Percentiles rank a stretch among this genome's conserved stretches.
These are phyloP conservation scores for Aurelia coerulea DNA, from an alignment of 30 jellyfish, hydroid and myxozoan genomes.

Conservation along the genomic window DNA sequence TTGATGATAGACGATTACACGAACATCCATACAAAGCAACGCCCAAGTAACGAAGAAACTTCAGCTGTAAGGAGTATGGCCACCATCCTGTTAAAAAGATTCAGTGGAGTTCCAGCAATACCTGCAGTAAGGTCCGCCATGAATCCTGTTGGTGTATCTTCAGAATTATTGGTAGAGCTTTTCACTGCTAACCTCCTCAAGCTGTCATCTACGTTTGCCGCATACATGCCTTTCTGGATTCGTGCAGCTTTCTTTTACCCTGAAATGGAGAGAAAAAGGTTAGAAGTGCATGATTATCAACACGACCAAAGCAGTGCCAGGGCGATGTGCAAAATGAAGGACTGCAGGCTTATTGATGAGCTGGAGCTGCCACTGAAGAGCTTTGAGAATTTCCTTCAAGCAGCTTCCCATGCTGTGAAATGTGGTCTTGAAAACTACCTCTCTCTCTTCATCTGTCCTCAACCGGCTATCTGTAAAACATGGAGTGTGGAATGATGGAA, in stretches of 20 bases:
- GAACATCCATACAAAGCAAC: conserved; percentile 6
- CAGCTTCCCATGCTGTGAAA: not conserved
- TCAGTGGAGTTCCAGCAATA: conserved; percentile 19
- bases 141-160: conserved; percentile 15
- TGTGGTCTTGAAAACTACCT: no score
- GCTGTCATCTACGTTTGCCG: not conserved
- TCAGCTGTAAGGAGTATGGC: conserved; percentile 28
- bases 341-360: no score
- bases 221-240: not conserved
- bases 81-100: conserved; percentile 21
- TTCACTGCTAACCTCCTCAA: not conserved
- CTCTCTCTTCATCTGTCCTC: no score
- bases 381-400: not conserved
- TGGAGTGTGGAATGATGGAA: no score
- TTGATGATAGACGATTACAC: no score
- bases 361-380: conserved; percentile 17
- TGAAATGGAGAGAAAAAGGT: no score
- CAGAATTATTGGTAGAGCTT: not conserved
- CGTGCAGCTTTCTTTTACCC: conserved; percentile 6
- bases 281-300: no score
- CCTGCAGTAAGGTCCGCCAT: not conserved
- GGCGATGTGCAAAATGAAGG: no score
- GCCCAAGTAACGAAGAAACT: not conserved
- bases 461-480: no score
- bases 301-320: no score